A percentile compares a stretch with the other conserved stretches of the same genome.
phyloP scores from a whole-genome alignment of 2,888 invertebrate species.

The Busseola fusca region DNA sequence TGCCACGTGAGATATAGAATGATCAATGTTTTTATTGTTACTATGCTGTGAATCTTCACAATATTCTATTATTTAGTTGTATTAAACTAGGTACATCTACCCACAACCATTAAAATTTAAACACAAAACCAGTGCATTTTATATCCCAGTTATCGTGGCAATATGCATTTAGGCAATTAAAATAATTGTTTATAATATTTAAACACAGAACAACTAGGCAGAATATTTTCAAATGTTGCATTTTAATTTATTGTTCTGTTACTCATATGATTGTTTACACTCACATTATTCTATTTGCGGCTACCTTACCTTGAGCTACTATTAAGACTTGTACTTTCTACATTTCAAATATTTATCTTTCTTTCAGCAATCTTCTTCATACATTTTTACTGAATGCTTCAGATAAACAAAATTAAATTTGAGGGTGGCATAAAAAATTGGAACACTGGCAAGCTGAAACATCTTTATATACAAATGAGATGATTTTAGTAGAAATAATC shows the following conservation, averaged over 20 bases:
- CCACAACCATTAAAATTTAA: slow-evolving; percentile 5
- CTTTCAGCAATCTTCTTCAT: not conserved
- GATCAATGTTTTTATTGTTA: slow-evolving; percentile 22
- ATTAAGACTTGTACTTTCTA: slow-evolving; percentile 14
- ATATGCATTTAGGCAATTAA: not conserved
- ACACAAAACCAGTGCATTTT: not conserved
- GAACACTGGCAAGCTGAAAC: too few relatives aligned
- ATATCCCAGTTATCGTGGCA: not conserved
- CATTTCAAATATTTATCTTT: slow-evolving; percentile 11
- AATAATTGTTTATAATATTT: slow-evolving; percentile 7
- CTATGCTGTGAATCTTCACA: not conserved
- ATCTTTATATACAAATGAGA: slow-evolving; percentile 2
- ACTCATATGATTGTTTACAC: slow-evolving; percentile 9
- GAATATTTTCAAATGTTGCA: not conserved
- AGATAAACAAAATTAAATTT: slow-evolving; percentile 7
- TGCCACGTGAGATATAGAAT: slow-evolving; percentile 3
- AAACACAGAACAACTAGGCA: not conserved
- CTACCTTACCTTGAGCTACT: slow-evolving; percentile 28
- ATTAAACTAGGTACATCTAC: slow-evolving; percentile 5
- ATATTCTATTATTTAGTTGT: not conserved
- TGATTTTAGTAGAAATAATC: not conserved
- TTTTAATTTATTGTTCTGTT: not conserved
- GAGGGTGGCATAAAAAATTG: slow-evolving; percentile 32
- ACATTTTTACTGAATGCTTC: not conserved
- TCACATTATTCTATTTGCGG: slow-evolving; percentile 26